A percentile compares a stretch with the other conserved stretches of the same genome.
These are phyloP conservation scores for Pterocles gutturalis DNA, from an alignment of 2,113 vertebrate species.

Conservation along the genomic window DNA sequence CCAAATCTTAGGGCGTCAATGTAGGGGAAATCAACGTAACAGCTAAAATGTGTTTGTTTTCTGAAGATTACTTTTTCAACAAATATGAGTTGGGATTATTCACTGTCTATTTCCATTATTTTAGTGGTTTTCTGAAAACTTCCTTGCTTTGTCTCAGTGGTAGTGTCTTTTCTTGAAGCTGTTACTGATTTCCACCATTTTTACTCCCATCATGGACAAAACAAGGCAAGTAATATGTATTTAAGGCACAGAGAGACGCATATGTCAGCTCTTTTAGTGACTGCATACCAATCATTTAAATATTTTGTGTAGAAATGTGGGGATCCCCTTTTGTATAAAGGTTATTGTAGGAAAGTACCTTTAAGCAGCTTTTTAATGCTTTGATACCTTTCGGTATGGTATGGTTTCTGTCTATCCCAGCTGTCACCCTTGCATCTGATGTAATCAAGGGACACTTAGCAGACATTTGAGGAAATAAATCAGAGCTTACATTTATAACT, in stretches of 20 bases:
- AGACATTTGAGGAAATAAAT: not conserved
- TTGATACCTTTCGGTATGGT: not conserved
- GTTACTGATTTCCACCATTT: not conserved
- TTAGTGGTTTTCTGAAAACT: not conserved
- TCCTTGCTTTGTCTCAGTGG: not conserved
- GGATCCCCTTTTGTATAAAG: not conserved
- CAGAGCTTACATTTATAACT: not conserved
- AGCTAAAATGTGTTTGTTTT: not conserved
- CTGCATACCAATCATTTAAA: not conserved
- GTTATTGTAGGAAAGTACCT: not conserved
- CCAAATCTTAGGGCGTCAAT: not conserved
- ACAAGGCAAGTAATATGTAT: not conserved
- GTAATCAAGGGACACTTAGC: not conserved
- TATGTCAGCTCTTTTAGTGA: not conserved
- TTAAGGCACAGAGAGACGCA: not conserved
- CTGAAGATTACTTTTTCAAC: not conserved
- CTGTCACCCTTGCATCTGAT: not conserved
- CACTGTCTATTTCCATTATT: not conserved
- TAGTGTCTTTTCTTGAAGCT: not conserved
- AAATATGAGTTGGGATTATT: not conserved
- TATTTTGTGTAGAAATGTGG: not conserved
- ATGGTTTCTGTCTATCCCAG: not conserved
- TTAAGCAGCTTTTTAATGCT: not conserved
- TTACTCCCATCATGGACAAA: not conserved
- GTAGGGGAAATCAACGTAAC: not conserved